Evolutionary conservation across 2,888 invertebrate genomes (phyloP).

Genomic region (Clostera curtula): DNA sequence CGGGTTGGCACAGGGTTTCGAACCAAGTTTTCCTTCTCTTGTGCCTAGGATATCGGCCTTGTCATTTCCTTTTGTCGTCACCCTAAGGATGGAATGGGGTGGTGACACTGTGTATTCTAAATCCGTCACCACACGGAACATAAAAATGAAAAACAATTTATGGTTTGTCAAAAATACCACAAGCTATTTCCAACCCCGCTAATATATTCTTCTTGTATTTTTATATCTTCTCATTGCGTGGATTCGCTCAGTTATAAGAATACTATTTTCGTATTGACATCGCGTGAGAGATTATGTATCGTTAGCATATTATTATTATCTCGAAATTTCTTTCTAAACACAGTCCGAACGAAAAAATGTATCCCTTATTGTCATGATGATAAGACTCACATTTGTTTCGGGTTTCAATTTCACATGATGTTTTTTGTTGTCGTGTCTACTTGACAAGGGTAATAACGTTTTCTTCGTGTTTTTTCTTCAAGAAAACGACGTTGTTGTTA

Average conservation of each 20-base stretch:
- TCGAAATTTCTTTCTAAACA: constrained; percentile 22
- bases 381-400: constrained; percentile 14
- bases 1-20: too few relatives aligned
- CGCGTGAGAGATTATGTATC: constrained; percentile 43
- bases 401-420: constrained; percentile 5
- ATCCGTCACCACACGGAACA: constrained; percentile 3
- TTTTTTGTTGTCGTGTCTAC: constrained; percentile 12
- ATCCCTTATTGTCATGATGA: constrained; percentile 10
- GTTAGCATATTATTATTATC: constrained; percentile 44
- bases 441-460: constrained; percentile 30
- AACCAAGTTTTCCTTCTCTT: too few relatives aligned
- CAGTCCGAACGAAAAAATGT: constrained; percentile 8
- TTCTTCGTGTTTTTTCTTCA: constrained; percentile 14
- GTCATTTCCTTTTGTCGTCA: not conserved
- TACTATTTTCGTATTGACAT: constrained; percentile 38
- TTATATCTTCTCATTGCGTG: constrained; percentile 47
- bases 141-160: not conserved
- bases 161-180: constrained; percentile 3
- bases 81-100: too few relatives aligned
- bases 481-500: constrained; percentile 14
- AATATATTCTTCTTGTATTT: constrained; percentile 17
- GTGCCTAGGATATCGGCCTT: not conserved
- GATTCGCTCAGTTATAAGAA: constrained; percentile 33
- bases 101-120: too few relatives aligned
- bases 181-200: constrained; percentile 8